Conservation (phyloP, 2,113 vertebrate species). For the Acrocephalus kingi region DNA sequence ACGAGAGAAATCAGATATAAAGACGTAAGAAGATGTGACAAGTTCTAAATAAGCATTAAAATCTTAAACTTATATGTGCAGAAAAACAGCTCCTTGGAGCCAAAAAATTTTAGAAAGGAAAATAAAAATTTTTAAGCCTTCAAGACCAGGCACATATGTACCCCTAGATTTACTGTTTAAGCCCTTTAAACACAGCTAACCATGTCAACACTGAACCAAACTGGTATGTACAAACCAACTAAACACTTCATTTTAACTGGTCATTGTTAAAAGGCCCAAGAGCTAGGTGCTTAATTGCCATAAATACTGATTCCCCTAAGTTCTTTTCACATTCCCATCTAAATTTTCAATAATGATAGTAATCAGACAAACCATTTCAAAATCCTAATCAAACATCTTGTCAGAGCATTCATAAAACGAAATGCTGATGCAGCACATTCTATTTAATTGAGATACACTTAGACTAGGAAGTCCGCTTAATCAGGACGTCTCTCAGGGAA, state of each 20-base stretch:
- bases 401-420: slow-evolving; percentile 45
- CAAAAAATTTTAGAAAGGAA: not conserved
- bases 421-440: slow-evolving; percentile 56
- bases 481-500: slow-evolving; percentile 58
- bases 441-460: slow-evolving; percentile 57
- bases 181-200: not conserved
- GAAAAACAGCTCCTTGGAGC: not conserved
- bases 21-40: not conserved
- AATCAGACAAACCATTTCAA: slow-evolving; percentile 58
- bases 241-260: not conserved
- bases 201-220: not conserved
- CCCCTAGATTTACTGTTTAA: not conserved
- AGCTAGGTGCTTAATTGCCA: not conserved
- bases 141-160: not conserved
- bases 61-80: not conserved
- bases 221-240: not conserved
- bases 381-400: slow-evolving; percentile 47
- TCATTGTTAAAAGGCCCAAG: not conserved
- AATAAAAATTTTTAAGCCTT: not conserved
- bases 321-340: slow-evolving; percentile 1
- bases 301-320: not conserved
- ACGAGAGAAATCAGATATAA: not conserved
- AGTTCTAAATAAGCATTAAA: not conserved
- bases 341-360: slow-evolving; percentile 54
- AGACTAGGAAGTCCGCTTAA: slow-evolving; percentile 62